phyloP scores from a whole-genome alignment of 2,888 invertebrate genomes.

The Timandra comae region DNA sequence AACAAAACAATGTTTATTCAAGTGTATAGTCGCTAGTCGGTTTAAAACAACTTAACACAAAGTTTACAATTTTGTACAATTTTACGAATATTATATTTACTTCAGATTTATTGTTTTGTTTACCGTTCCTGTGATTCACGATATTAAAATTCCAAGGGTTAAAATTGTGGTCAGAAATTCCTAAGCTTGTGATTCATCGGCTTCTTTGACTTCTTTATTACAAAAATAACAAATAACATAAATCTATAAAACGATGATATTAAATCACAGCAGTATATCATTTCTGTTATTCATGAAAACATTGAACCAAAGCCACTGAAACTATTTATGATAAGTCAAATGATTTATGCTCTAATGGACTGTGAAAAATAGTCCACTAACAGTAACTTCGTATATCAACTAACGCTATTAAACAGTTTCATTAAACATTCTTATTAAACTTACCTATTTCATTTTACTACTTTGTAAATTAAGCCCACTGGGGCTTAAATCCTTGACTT shows the following conservation, averaged over 20 bases:
- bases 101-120: slow-evolving; percentile 24
- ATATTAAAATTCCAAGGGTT: slow-evolving; percentile 38
- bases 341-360: no score
- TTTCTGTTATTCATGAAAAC: no score
- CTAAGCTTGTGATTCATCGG: slow-evolving; percentile 42
- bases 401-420: no score
- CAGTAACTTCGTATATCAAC: no score
- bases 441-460: slow-evolving; percentile 14
- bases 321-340: no score
- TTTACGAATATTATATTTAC: slow-evolving; percentile 2
- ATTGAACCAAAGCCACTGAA: no score
- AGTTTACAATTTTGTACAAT: not conserved
- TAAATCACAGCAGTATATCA: no score
- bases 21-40: slow-evolving; percentile 9
- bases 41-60: slow-evolving; percentile 4
- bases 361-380: no score
- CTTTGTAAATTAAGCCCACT: no score
- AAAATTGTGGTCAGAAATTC: slow-evolving; percentile 42
- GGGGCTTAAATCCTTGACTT: no score
- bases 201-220: slow-evolving; percentile 19
- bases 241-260: no score
- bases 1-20: slow-evolving; percentile 16
- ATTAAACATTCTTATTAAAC: slow-evolving; percentile 7
- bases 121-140: slow-evolving; percentile 39
- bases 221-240: slow-evolving; percentile 2